Evolutionary conservation across 2,888 invertebrate genomes (phyloP).

Genomic region (Choristoneura rosaceana): DNA sequence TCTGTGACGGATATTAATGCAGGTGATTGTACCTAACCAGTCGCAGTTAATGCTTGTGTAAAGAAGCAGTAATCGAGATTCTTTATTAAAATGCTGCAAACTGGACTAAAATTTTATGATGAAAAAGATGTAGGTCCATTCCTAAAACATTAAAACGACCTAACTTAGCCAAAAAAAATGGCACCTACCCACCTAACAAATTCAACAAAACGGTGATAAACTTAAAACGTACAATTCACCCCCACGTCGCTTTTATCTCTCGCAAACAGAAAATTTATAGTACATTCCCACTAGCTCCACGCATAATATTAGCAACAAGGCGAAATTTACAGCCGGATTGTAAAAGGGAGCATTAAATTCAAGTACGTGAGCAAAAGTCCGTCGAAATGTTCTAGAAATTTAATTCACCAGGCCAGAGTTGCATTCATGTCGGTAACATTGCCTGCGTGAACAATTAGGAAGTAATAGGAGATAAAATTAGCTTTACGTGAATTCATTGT

Average conservation of each 20-base stretch:
- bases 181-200: not conserved
- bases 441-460: conserved; percentile 21
- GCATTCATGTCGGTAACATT: conserved; percentile 26
- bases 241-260: conserved; percentile 26
- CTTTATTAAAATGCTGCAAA: no score
- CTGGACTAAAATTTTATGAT: no score
- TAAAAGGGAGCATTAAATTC: conserved; percentile 30
- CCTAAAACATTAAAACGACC: not conserved
- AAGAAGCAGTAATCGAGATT: no score
- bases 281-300: conserved; percentile 26
- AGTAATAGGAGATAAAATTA: conserved; percentile 13
- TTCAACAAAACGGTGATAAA: conserved; percentile 7
- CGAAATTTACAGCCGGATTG: conserved; percentile 28
- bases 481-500: not conserved
- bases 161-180: not conserved
- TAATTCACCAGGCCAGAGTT: conserved; percentile 24
- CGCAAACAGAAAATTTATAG: conserved; percentile 31
- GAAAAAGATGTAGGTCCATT: no score
- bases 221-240: conserved; percentile 19
- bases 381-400: conserved; percentile 27
- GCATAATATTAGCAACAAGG: conserved; percentile 39
- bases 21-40: no score
- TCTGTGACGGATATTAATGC: no score
- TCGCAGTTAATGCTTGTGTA: no score
- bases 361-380: conserved; percentile 36